Percentiles rank a stretch among this genome's conserved stretches.
These are phyloP conservation scores for Rynchops niger DNA, from an alignment of 2,113 vertebrate genomes.

Conservation along the genomic window DNA sequence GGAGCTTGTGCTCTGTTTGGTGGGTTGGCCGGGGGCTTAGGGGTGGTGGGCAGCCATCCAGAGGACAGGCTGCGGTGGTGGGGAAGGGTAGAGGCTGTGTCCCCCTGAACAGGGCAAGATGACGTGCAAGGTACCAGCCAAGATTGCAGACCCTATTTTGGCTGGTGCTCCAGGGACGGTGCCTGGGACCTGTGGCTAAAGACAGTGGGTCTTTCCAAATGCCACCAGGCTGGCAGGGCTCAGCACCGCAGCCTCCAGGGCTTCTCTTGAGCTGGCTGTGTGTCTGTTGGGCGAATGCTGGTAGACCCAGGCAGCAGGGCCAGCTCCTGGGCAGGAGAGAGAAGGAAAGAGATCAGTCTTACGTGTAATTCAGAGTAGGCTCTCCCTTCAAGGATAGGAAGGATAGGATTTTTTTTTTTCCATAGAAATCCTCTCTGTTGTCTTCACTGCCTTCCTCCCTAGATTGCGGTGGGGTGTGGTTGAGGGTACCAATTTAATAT, in stretches of 20 bases:
- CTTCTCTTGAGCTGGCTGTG: not conserved
- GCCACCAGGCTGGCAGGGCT: not conserved
- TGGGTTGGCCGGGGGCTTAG: not conserved
- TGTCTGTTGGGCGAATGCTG: no score
- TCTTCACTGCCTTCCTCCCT: not conserved
- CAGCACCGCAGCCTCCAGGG: not conserved
- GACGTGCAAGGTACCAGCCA: not conserved
- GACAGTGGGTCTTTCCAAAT: not conserved
- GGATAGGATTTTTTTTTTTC: not conserved
- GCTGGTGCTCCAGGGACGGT: not conserved
- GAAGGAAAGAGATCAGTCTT: not conserved
- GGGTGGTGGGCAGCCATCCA: not conserved
- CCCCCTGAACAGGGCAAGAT: not conserved
- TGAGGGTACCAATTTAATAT: not conserved
- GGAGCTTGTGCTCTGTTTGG: not conserved
- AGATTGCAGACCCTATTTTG: not conserved
- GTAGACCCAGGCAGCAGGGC: not conserved
- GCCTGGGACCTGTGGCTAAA: rapidly evolving
- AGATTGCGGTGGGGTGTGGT: not conserved
- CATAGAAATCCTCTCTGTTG: not conserved
- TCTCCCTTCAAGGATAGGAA: not conserved
- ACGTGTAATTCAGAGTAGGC: not conserved
- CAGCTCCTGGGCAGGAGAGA: not conserved
- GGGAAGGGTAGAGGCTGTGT: not conserved
- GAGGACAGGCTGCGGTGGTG: not conserved